Base-by-base conservation (phyloP, 2,797 vertebrate genomes). In the Anableps anableps region DNA sequence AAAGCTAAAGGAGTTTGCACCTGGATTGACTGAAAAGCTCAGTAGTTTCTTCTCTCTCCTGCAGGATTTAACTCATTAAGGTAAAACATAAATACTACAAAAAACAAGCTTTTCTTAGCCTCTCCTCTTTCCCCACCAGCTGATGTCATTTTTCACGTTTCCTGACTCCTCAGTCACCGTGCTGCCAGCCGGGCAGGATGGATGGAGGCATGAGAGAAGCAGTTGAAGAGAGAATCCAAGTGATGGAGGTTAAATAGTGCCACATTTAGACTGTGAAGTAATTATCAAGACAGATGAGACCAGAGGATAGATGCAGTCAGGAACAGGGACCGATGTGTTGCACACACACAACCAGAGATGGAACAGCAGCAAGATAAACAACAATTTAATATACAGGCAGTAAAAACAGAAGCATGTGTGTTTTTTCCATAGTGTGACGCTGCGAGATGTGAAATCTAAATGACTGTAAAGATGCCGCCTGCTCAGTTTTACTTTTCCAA, bases 201-300 rank as follows among this genome's bases (percentile, higher is more conserved):
- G 76, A 79, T 53, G 76, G 75, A 78, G 77, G 29, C 36, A 72
- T 17, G 79, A 29, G 5, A 29, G 72, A 62, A 7, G 26, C 8
- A 13, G 41, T 53, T 74, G 66, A 68, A 29, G 64, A 53, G 68
- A 80, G 77, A 62, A 74, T 62, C 21, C 13, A 8, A 38, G 34
- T 68, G 74, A 82, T 74, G 81, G 73, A 74, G 80, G 79, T 80
- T 81, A 80, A 80, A 81, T 21, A 60, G 74, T 4, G 41, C 14
- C 80, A 80, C 75, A 74, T 81, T 81, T 77, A 79, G 58, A 77
- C 48, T 45, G 7, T 45, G 75, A 60, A 77, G 72, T 60, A 66
- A 71, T 36, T 45, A 85, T 77, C 26, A 29, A 55, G 48, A 75
- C 53, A 48, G 79, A 79, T 34, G 58, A 76, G 62, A 23, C 47